Conservation (phyloP, 2,888 invertebrate genomes). For the Hetaerina titia region DNA sequence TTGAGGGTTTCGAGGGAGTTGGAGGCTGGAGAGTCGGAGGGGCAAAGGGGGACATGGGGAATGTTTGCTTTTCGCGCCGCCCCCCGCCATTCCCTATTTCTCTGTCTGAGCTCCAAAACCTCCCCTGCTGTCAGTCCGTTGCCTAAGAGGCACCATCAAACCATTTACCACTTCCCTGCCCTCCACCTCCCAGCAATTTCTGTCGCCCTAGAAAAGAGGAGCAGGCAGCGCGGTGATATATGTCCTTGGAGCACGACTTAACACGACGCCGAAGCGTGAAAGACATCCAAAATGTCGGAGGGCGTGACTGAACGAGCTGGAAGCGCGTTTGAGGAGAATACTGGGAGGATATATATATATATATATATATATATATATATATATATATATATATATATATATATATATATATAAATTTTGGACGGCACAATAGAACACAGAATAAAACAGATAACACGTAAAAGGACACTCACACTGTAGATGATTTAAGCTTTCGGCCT, state of each 20-base stretch:
- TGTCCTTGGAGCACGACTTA: conserved; percentile 31
- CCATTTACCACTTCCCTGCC: not conserved
- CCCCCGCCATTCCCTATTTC: not conserved
- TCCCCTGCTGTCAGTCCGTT: not conserved
- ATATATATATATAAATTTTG: not conserved
- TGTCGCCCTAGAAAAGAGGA: conserved; percentile 8
- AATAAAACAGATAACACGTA: too few species aligned
- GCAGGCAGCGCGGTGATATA: not conserved
- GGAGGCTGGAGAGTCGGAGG: not conserved
- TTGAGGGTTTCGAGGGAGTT: not conserved
- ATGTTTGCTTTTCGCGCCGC: not conserved
- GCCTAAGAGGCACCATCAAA: conserved; percentile 10
- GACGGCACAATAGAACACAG: too few species aligned
- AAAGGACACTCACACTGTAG: too few species aligned
- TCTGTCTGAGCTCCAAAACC: not conserved
- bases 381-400: not conserved
- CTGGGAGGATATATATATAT: not conserved
- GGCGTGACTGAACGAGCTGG: not conserved
- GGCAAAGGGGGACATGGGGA: not conserved
- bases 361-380: not conserved
- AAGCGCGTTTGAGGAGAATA: not conserved
- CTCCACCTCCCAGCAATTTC: not conserved
- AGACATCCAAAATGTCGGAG: not conserved
- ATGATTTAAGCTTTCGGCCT: too few species aligned
- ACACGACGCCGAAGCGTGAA: conserved; percentile 1